A percentile compares a stretch with the other conserved stretches of the same genome.
Conservation (phyloP, 1,140 invertebrate species). For the Mya arenaria region DNA sequence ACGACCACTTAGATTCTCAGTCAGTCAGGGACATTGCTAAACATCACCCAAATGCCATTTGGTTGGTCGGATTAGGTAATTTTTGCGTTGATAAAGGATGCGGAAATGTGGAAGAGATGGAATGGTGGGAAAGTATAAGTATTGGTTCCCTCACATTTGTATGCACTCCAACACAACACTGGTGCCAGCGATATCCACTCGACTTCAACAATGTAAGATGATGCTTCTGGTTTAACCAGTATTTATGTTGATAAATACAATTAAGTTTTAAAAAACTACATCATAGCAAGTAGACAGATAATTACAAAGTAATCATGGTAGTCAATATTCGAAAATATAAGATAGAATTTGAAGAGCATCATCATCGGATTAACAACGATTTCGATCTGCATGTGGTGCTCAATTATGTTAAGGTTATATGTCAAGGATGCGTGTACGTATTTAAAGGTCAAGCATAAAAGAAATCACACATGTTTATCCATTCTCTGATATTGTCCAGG, state of each 20-base stretch:
- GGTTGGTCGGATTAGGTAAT: slow-evolving; percentile 81
- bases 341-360: too few relatives aligned
- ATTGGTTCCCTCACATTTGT: slow-evolving; percentile 72
- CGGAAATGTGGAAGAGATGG: slow-evolving; percentile 80
- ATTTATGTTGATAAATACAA: too few relatives aligned
- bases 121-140: slow-evolving; percentile 82
- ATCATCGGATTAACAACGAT: too few relatives aligned
- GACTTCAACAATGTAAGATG: slow-evolving; percentile 80
- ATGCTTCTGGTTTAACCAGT: not conserved
- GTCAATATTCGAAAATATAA: too few relatives aligned
- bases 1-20: slow-evolving; percentile 82
- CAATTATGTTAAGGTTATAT: too few relatives aligned
- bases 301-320: too few relatives aligned
- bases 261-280: too few relatives aligned
- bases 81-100: slow-evolving; percentile 77
- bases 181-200: slow-evolving; percentile 78
- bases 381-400: too few relatives aligned
- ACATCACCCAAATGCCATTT: slow-evolving; percentile 72
- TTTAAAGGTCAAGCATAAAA: too few relatives aligned
- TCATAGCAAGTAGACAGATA: too few relatives aligned
- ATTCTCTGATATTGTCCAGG: slow-evolving; percentile 55
- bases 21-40: slow-evolving; percentile 73
- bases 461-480: too few relatives aligned
- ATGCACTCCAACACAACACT: slow-evolving; percentile 83
- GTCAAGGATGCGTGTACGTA: too few relatives aligned